Evolutionary conservation across 2,888 invertebrate genomes (phyloP).

Genomic region (Drosophila peninsularis): DNA sequence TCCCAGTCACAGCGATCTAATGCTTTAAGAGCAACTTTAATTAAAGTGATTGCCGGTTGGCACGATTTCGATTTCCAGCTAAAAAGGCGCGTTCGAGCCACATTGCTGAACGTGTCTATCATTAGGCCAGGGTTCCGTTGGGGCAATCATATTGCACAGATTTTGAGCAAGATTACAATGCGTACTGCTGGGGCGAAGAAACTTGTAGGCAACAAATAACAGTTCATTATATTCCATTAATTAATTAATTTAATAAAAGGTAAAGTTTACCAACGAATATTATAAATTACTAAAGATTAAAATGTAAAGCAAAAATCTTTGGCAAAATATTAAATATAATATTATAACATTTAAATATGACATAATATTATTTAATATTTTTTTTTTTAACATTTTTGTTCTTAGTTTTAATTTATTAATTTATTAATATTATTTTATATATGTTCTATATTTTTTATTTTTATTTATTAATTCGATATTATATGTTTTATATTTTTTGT

Average conservation of each 20-base stretch:
- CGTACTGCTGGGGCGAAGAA: neutral
- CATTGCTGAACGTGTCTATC: slow-evolving; percentile 50
- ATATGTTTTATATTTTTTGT: too few relatives aligned
- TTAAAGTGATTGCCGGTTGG: slow-evolving; percentile 67
- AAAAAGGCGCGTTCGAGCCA: slow-evolving; percentile 43
- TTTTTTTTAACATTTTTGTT: too few relatives aligned
- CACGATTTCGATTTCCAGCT: slow-evolving; percentile 69
- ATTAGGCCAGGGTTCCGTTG: slow-evolving; percentile 37
- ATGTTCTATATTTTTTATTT: too few relatives aligned
- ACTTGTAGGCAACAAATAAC: too few relatives aligned
- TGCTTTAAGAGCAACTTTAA: slow-evolving; percentile 63
- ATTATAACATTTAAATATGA: too few relatives aligned
- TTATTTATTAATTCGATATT: neutral
- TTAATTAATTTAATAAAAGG: neutral
- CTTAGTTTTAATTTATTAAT: neutral
- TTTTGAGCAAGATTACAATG: slow-evolving; percentile 26
- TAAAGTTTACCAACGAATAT: too few relatives aligned
- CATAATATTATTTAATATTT: too few relatives aligned
- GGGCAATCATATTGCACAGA: slow-evolving; percentile 30
- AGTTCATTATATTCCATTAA: neutral
- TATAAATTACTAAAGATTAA: too few relatives aligned
- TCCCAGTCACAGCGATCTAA: slow-evolving; percentile 54
- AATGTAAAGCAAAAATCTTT: too few relatives aligned
- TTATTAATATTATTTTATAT: neutral
- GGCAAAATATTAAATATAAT: too few relatives aligned